These are phyloP conservation scores for Perizoma affinitatum DNA, from an alignment of 2,888 invertebrate species.

Conservation along the genomic window DNA sequence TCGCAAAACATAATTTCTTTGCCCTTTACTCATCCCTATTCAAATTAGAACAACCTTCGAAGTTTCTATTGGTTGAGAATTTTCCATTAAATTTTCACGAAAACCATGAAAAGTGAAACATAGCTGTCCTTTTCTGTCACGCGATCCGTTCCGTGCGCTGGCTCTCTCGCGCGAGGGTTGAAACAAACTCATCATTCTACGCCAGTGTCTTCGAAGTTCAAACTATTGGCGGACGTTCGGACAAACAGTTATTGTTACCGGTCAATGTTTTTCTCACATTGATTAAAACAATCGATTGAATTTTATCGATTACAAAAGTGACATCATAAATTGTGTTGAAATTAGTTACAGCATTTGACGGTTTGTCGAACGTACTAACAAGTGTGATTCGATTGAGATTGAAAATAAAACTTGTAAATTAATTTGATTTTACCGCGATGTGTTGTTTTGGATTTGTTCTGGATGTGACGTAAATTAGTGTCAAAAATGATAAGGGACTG, in stretches of 20 bases:
- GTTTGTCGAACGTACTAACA: neutral
- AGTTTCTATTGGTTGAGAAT: slow-evolving; percentile 60
- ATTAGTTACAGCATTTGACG: slow-evolving; percentile 4
- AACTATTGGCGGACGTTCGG: slow-evolving; percentile 72
- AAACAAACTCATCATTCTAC: slow-evolving; percentile 52
- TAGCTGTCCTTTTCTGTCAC: slow-evolving; percentile 55
- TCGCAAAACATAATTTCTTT: slow-evolving; percentile 14
- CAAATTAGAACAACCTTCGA: slow-evolving; percentile 42
- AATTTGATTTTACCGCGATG: slow-evolving; percentile 44
- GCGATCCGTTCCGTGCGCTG: slow-evolving; percentile 44
- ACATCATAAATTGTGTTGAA: neutral
- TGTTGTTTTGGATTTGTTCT: slow-evolving; percentile 49
- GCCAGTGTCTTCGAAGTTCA: slow-evolving; percentile 76
- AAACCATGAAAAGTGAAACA: slow-evolving; percentile 63
- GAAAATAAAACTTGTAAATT: slow-evolving; percentile 1
- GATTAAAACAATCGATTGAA: slow-evolving; percentile 28
- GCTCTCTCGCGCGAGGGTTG: slow-evolving; percentile 68
- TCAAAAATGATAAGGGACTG: slow-evolving; percentile 38
- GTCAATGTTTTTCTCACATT: slow-evolving; percentile 36
- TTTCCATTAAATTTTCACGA: slow-evolving; percentile 58
- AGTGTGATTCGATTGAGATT: slow-evolving; percentile 1
- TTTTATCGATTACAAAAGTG: slow-evolving; percentile 17
- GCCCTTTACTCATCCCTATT: slow-evolving; percentile 26
- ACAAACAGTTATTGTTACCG: slow-evolving; percentile 46
- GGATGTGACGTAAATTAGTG: slow-evolving; percentile 52